phyloP scores from a whole-genome alignment of 2,797 vertebrate genomes.

The Lagorchestes hirsutus region DNA sequence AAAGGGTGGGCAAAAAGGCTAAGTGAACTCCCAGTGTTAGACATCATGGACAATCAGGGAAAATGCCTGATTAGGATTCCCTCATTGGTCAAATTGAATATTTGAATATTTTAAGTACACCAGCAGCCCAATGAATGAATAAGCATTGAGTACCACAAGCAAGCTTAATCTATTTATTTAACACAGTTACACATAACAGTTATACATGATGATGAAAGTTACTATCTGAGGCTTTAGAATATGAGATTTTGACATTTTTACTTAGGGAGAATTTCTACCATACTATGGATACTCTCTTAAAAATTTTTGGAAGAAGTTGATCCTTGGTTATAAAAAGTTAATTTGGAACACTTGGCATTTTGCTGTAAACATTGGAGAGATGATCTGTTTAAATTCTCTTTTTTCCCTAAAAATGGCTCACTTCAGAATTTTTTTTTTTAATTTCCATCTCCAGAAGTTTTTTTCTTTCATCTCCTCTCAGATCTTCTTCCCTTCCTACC shows the following conservation, averaged over 20 bases:
- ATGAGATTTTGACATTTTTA: background rate
- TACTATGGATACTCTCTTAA: background rate
- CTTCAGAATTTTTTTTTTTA: background rate
- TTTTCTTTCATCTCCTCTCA: conserved; percentile 18
- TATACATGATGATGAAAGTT: background rate
- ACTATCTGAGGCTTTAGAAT: background rate
- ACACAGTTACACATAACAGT: background rate
- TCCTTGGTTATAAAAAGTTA: background rate
- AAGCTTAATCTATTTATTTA: background rate
- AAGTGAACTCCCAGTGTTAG: background rate
- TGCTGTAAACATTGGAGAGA: background rate
- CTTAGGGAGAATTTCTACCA: background rate
- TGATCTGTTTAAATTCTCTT: background rate
- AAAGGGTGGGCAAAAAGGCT: background rate
- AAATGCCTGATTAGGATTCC: background rate
- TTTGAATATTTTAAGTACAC: background rate
- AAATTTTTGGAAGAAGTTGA: background rate
- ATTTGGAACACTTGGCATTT: background rate
- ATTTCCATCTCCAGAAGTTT: background rate
- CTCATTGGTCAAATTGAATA: background rate
- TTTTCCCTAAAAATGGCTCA: background rate
- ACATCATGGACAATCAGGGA: background rate
- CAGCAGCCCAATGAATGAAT: background rate
- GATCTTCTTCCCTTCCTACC: background rate
- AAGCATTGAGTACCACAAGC: background rate